Percentiles rank a stretch among this genome's conserved stretches.
phyloP scores from a whole-genome alignment of 2,113 vertebrate genomes.

The Nannobrachium achirus region DNA sequence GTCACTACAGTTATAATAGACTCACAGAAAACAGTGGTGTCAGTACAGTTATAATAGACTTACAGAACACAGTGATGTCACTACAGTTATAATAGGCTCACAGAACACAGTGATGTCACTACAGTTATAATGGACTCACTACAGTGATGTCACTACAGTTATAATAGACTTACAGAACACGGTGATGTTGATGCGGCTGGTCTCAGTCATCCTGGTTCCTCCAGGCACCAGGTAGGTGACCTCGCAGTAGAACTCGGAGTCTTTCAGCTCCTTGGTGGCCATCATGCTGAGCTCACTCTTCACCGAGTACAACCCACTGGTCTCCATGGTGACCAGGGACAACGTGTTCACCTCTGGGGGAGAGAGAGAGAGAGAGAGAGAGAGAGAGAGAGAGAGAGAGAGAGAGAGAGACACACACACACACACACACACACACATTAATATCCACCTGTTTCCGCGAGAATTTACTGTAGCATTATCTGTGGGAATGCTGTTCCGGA shows the following conservation, averaged over 20 bases:
- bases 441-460: too few relatives aligned
- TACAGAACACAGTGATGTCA: not conserved
- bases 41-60: not conserved
- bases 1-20: too few relatives aligned
- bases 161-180: slow-evolving; percentile 83
- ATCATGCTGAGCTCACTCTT: slow-evolving; percentile 76
- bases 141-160: not conserved
- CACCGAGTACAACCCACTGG: slow-evolving; percentile 81
- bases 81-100: too few relatives aligned
- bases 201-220: slow-evolving; percentile 65
- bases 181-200: slow-evolving; percentile 64
- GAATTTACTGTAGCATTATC: too few relatives aligned
- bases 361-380: too few relatives aligned
- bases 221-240: slow-evolving; percentile 79
- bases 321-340: slow-evolving; percentile 59
- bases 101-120: too few relatives aligned
- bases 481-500: too few relatives aligned
- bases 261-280: slow-evolving; percentile 80
- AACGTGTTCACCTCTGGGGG: slow-evolving; percentile 59
- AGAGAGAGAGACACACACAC: slow-evolving; percentile 22
- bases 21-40: not conserved
- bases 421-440: slow-evolving; percentile 3
- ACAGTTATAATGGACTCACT: not conserved
- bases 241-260: slow-evolving; percentile 85
- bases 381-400: too few relatives aligned